Conservation (phyloP, 1,140 invertebrate genomes). For the Manduca sexta region DNA sequence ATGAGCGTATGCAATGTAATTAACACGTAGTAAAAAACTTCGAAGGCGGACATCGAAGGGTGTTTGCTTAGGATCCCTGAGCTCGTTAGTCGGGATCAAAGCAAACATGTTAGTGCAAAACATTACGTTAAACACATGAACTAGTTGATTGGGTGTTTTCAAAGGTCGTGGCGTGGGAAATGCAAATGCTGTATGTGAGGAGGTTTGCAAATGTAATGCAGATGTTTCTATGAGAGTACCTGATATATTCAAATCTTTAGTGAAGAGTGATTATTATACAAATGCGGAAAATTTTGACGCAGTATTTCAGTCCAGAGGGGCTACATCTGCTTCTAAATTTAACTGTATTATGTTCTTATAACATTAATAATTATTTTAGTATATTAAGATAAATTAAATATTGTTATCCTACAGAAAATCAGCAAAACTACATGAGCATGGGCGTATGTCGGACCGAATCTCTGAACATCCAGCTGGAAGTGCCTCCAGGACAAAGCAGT, state of each 20-base stretch:
- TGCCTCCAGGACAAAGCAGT: constrained; percentile 66
- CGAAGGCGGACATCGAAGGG: constrained; percentile 5
- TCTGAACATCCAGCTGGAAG: constrained; percentile 78
- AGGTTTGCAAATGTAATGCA: no score
- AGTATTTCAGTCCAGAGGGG: no score
- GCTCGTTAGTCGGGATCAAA: constrained; percentile 5
- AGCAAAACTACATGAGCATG: constrained; percentile 58
- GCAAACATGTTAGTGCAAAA: constrained; percentile 8
- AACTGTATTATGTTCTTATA: no score
- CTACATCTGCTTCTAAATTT: no score
- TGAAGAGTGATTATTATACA: no score
- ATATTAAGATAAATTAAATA: no score
- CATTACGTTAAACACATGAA: constrained; percentile 14
- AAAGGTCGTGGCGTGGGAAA: not conserved
- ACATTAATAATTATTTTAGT: no score
- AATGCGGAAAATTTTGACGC: no score
- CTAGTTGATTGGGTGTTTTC: constrained; percentile 2
- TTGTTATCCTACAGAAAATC: constrained; percentile 37
- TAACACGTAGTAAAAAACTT: constrained; percentile 3
- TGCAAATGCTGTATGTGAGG: no score
- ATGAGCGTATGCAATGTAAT: not conserved
- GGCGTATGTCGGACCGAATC: constrained; percentile 81
- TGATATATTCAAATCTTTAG: no score
- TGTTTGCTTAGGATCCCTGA: constrained; percentile 35
- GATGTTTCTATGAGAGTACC: no score